Evolutionary conservation across 2,888 invertebrate species (phyloP).

Genomic region (Slavum lentiscoides): DNA sequence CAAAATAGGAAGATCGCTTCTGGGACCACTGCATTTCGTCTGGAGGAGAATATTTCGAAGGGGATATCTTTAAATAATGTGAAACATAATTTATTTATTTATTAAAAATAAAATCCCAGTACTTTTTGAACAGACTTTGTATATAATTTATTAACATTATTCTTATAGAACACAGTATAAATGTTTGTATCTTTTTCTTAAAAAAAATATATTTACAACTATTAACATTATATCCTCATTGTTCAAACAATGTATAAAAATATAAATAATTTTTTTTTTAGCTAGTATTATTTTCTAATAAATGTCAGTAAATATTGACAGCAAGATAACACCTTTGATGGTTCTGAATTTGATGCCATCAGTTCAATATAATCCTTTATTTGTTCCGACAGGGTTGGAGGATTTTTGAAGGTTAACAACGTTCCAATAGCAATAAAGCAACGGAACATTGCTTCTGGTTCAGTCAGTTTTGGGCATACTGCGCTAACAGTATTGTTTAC

Average conservation of each 20-base stretch:
- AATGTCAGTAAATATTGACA: constrained; percentile 35
- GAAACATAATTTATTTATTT: no score
- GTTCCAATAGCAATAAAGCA: constrained; percentile 78
- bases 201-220: background rate
- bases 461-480: constrained; percentile 65
- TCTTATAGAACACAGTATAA: background rate
- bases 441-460: constrained; percentile 76
- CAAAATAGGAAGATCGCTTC: no score
- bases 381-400: constrained; percentile 25
- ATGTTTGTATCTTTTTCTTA: background rate
- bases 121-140: no score
- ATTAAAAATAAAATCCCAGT: no score
- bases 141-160: background rate
- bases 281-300: constrained; percentile 4
- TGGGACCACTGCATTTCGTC: no score
- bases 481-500: constrained; percentile 59
- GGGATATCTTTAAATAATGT: no score
- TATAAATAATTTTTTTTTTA: background rate
- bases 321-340: constrained; percentile 38
- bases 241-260: background rate
- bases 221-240: background rate
- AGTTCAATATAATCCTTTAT: constrained; percentile 40
- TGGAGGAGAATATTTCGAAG: no score
- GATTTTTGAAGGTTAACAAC: constrained; percentile 37
- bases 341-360: constrained; percentile 42